Evolutionary conservation across 2,888 invertebrate species (phyloP), one percentile per base, ranked within the genome.

Genomic region (Abscondita cerata): DNA sequence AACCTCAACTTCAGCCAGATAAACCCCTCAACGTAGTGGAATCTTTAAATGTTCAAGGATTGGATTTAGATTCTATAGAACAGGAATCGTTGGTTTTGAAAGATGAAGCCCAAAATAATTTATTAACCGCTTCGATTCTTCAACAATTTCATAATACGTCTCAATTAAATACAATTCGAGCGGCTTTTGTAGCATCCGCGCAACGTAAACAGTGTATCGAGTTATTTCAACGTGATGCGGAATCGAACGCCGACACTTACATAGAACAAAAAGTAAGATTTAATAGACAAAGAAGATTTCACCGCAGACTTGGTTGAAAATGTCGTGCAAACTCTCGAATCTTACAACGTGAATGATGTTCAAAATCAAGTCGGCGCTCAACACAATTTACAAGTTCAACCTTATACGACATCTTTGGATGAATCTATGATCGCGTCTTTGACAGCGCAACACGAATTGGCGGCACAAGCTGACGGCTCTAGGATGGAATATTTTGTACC

Each of bases 331-430:
- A 76, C 78, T 16, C 68, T 85, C 57, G 83, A 84, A 68, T 80
- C 83, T n/a, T 83, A 84, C 66, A 83, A 79, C 70, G 78, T 84
- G 48, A 82, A 82, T 57, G 84, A 84, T 70, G 79, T 82, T 52
- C 78, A 81, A 47, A 81, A 82, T 69, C 76, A 76, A 65, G 81
- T 82, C 80, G 77, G 80, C 15, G 66, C 71, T 52, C 74, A 77
- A 52, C 67, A 76, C 64, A 75, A 72, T 58, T 66, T 76, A 54
- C 76, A 77, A 70, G 76, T 78, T 60, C 80, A 75, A 67, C 78
- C 75, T 3, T 80, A 77, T 66, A 73, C 78, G 2, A 76, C 72
- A 66, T 72, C 79, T 40, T 70, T 81, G 48, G 81, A 81, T 62
- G 81, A 81, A 59, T 77, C 78, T 13, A 78, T 81, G 75, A 76